Percentiles rank a stretch among this genome's conserved stretches.
phyloP scores from a whole-genome alignment of 2,113 vertebrate species.

The Pontoporia blainvillei region DNA sequence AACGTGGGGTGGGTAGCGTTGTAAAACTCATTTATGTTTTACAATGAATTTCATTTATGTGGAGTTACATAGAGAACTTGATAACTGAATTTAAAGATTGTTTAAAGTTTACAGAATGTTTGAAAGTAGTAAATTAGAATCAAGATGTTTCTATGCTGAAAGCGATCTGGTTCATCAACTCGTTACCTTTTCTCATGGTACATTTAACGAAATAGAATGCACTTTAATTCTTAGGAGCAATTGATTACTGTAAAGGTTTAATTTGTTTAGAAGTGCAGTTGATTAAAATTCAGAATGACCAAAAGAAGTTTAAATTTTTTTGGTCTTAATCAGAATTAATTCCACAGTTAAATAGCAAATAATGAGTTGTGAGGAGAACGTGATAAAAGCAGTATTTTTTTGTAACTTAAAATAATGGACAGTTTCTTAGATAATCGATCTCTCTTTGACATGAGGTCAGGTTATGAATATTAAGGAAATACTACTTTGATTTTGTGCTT shows the following conservation, averaged over 20 bases:
- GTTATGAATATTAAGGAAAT: conserved; percentile 7
- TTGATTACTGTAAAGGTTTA: neutral
- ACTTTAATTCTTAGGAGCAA: neutral
- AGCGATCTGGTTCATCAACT: neutral
- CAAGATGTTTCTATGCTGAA: neutral
- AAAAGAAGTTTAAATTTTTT: neutral
- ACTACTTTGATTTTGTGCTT: neutral
- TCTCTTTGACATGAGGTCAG: neutral
- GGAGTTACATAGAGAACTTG: neutral
- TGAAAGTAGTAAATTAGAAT: neutral
- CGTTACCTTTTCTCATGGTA: neutral
- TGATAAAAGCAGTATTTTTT: neutral
- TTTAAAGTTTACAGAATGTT: neutral
- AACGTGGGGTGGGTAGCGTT: neutral
- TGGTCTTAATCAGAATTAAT: neutral
- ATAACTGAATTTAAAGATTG: neutral
- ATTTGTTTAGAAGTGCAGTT: neutral
- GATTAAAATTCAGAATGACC: neutral
- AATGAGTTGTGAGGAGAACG: neutral
- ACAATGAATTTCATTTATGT: neutral
- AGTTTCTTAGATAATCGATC: neutral
- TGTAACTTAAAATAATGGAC: neutral
- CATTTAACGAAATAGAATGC: neutral
- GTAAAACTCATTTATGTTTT: neutral
- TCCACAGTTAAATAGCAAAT: neutral